Conservation (phyloP, 2,797 vertebrate species). For the Numenius phaeopus region DNA sequence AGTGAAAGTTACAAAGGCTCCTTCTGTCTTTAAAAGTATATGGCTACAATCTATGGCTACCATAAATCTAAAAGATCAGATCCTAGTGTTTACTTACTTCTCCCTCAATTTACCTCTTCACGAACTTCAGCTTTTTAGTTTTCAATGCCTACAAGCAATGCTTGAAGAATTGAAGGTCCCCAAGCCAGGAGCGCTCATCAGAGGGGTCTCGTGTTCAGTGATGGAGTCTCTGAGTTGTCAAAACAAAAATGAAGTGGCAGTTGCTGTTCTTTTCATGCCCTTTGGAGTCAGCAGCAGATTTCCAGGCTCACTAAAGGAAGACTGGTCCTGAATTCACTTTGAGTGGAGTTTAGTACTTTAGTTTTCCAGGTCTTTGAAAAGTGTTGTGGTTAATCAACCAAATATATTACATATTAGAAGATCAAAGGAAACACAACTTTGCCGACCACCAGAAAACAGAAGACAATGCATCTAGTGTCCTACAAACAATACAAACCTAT, state of each 20-base stretch:
- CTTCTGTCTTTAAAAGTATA: background rate
- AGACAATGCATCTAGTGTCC: background rate
- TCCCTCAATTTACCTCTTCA: background rate
- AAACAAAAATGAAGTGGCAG: background rate
- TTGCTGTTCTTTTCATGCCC: background rate
- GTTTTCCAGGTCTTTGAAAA: background rate
- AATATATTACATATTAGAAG: background rate
- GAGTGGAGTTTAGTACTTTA: background rate
- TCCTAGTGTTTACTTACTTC: background rate
- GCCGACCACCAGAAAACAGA: background rate
- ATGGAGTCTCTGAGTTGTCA: background rate
- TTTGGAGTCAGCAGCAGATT: background rate
- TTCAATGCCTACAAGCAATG: fast-evolving
- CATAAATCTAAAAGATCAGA: background rate
- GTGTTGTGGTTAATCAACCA: background rate
- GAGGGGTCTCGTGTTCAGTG: background rate
- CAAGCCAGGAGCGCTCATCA: background rate
- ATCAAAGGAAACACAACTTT: background rate
- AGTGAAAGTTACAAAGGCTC: background rate
- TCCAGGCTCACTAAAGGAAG: background rate
- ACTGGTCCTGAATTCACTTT: background rate
- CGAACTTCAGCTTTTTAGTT: background rate
- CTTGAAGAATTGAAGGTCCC: background rate
- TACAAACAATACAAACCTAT: background rate
- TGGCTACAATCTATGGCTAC: background rate